A percentile compares a stretch with the other conserved stretches of the same genome.
phyloP scores from a whole-genome alignment of 2,888 invertebrate species.

The Neocrepidodera transversa region DNA sequence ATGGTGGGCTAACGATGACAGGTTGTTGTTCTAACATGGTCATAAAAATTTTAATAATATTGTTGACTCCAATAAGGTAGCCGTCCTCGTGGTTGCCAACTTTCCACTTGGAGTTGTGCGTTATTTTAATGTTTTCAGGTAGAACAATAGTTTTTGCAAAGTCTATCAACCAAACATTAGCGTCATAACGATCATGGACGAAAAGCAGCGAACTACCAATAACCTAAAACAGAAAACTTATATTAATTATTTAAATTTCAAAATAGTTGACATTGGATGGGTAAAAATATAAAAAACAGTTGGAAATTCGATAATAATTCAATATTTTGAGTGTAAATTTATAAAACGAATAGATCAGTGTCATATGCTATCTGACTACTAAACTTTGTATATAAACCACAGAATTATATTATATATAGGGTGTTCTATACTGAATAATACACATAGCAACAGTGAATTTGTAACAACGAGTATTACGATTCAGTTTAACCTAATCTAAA shows the following conservation, averaged over 20 bases:
- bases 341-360: too few relatives aligned
- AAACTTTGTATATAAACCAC: too few relatives aligned
- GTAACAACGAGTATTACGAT: too few relatives aligned
- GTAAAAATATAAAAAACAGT: too few relatives aligned
- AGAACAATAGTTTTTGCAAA: constrained; percentile 93
- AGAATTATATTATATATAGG: too few relatives aligned
- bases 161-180: constrained; percentile 96
- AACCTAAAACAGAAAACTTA: constrained; percentile 63
- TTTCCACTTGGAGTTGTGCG: constrained; percentile 86
- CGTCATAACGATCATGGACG: constrained; percentile 88
- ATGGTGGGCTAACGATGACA: constrained; percentile 54
- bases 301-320: too few relatives aligned
- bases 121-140: constrained; percentile 75
- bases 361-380: too few relatives aligned
- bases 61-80: constrained; percentile 90
- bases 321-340: too few relatives aligned
- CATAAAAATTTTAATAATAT: constrained; percentile 85
- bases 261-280: too few relatives aligned
- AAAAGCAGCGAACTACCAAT: constrained; percentile 94
- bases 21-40: constrained; percentile 64
- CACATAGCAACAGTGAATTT: too few relatives aligned
- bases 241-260: not conserved
- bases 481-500: too few relatives aligned
- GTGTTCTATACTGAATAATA: too few relatives aligned
- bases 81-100: constrained; percentile 98